Evolutionary conservation across 2,888 invertebrate genomes (phyloP).

Genomic region (Pheosia gnoma): DNA sequence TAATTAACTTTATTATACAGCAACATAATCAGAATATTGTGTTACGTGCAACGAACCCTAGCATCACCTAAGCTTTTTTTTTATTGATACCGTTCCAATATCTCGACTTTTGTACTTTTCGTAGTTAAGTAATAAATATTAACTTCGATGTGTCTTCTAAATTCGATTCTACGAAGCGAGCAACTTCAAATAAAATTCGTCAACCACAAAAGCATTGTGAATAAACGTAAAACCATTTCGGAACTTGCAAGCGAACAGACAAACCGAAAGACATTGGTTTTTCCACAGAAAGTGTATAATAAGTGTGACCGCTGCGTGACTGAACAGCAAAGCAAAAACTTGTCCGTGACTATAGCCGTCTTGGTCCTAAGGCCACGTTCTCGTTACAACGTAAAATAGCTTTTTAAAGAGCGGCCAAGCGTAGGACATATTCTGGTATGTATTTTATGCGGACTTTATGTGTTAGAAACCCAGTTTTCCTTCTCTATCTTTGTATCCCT

Average conservation of each 20-base stretch:
- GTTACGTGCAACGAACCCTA: no score
- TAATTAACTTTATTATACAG: neutral
- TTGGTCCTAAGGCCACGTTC: constrained; percentile 4
- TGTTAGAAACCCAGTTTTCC: no score
- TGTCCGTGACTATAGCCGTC: constrained; percentile 29
- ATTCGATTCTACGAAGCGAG: no score
- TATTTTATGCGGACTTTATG: no score
- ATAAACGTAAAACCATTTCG: constrained; percentile 7
- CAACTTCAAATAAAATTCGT: neutral
- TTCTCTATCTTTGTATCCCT: no score
- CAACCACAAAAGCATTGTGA: neutral
- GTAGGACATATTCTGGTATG: neutral
- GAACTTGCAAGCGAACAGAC: constrained; percentile 24
- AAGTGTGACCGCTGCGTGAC: constrained; percentile 39
- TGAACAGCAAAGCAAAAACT: constrained; percentile 33
- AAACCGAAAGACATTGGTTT: constrained; percentile 25
- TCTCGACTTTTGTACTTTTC: no score
- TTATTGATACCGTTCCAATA: no score
- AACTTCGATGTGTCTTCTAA: no score
- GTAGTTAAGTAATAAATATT: no score
- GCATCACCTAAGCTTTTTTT: no score
- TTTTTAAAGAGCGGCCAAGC: neutral
- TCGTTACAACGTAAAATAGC: neutral
- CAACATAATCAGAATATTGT: no score
- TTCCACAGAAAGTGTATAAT: constrained; percentile 23